phyloP scores from a whole-genome alignment of 1,140 invertebrate genomes.

The Leucophenga varia region DNA sequence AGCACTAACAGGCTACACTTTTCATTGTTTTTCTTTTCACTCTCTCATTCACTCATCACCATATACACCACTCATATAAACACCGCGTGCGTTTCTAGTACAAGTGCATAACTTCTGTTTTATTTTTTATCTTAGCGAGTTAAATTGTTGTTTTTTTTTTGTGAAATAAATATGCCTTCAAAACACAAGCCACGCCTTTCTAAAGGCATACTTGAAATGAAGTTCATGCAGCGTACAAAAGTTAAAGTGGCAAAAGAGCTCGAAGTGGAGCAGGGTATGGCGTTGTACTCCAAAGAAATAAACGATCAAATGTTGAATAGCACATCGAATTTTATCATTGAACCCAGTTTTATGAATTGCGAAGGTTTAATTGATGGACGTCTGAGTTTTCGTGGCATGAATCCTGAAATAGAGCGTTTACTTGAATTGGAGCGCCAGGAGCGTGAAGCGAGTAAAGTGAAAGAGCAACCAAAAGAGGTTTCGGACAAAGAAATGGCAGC shows the following conservation, averaged over 20 bases:
- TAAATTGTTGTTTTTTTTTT: no score
- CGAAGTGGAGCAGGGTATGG: constrained; percentile 70
- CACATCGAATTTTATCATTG: constrained; percentile 68
- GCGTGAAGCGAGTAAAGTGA: constrained; percentile 48
- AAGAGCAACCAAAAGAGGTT: constrained; percentile 61
- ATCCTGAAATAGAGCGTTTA: constrained; percentile 80
- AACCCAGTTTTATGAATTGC: constrained; percentile 75
- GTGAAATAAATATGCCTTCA: constrained; percentile 40
- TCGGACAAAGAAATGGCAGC: constrained; percentile 71
- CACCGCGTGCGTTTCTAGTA: no score
- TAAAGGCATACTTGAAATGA: constrained; percentile 74
- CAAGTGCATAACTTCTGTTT: no score
- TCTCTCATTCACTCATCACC: no score
- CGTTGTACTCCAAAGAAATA: constrained; percentile 64
- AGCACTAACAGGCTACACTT: no score
- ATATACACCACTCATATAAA: no score
- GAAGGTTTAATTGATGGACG: constrained; percentile 77
- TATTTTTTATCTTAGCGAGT: no score
- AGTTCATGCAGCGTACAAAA: constrained; percentile 90
- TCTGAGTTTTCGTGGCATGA: constrained; percentile 85
- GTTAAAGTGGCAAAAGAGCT: constrained; percentile 75
- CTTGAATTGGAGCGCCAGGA: constrained; percentile 63
- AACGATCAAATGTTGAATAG: constrained; percentile 63
- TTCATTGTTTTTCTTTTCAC: no score
- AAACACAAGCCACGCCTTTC: constrained; percentile 61